Evolutionary conservation across 2,888 invertebrate genomes (phyloP).

Genomic region (Nymphalis polychloros): DNA sequence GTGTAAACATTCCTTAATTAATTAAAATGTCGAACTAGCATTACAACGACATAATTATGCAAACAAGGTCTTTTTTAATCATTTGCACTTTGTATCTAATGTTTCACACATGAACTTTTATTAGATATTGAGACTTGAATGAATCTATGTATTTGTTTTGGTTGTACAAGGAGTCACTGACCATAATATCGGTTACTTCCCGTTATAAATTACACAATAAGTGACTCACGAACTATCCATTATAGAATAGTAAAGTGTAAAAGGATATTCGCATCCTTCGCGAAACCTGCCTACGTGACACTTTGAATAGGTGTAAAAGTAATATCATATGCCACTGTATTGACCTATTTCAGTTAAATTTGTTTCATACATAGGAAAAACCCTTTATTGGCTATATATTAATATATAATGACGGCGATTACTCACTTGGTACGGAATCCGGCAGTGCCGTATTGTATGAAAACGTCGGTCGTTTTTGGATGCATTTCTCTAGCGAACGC

Average conservation of each 20-base stretch:
- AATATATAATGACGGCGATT: constrained; percentile 41
- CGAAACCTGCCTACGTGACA: constrained; percentile 47
- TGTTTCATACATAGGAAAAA: constrained; percentile 24
- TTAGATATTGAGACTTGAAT: constrained; percentile 28
- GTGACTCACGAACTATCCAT: constrained; percentile 62
- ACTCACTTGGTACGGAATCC: constrained; percentile 91
- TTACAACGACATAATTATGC: constrained; percentile 31
- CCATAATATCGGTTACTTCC: constrained; percentile 68
- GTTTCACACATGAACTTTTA: constrained; percentile 1
- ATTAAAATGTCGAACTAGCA: constrained; percentile 39
- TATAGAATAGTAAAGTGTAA: constrained; percentile 39
- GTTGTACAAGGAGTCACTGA: constrained; percentile 65
- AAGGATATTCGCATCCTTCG: constrained; percentile 44
- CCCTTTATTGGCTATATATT: constrained; percentile 34
- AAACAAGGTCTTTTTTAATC: constrained; percentile 38
- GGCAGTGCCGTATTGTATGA: constrained; percentile 91
- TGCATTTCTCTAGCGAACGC: constrained; percentile 90
- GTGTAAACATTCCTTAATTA: constrained; percentile 32
- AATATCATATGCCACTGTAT: neutral
- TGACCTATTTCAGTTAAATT: constrained; percentile 6
- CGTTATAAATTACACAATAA: constrained; percentile 68
- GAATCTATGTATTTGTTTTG: constrained; percentile 54
- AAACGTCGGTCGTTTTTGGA: constrained; percentile 84
- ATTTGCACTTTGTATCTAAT: constrained; percentile 1
- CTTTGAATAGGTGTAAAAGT: constrained; percentile 21